Conservation (phyloP, 2,888 invertebrate genomes). For the Sepioteuthis lessoniana region DNA sequence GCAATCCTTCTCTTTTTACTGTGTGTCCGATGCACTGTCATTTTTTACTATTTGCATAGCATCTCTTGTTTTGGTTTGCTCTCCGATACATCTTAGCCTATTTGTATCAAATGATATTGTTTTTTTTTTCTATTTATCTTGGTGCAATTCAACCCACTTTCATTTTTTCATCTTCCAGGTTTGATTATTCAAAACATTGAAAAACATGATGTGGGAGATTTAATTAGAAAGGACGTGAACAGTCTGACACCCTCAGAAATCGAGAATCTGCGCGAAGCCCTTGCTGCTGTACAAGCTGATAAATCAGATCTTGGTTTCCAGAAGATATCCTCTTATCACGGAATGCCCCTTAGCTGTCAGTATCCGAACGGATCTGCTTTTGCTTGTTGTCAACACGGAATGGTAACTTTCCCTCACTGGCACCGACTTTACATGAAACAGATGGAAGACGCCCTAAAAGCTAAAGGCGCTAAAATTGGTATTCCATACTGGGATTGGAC, state of each 20-base stretch:
- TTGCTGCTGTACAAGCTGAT: constrained; percentile 52
- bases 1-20: too few species aligned
- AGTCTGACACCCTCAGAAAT: constrained; percentile 53
- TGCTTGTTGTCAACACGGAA: constrained; percentile 57
- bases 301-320: constrained; percentile 48
- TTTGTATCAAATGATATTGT: too few species aligned
- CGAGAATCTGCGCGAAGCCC: constrained; percentile 53
- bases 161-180: background rate
- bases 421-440: constrained; percentile 54
- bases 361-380: constrained; percentile 49
- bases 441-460: constrained; percentile 46
- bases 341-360: constrained; percentile 54
- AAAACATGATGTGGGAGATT: background rate
- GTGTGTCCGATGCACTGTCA: too few species aligned
- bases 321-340: constrained; percentile 52
- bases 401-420: constrained; percentile 58
- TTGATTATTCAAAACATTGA: background rate
- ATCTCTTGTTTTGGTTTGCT: too few species aligned
- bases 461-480: constrained; percentile 43
- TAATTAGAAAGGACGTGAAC: constrained; percentile 55
- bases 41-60: too few species aligned
- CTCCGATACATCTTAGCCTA: too few species aligned
- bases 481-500: constrained; percentile 52
- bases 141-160: background rate
- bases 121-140: background rate